These are phyloP conservation scores for Plutomurus gul DNA, from an alignment of 1,140 invertebrate species.

Conservation along the genomic window DNA sequence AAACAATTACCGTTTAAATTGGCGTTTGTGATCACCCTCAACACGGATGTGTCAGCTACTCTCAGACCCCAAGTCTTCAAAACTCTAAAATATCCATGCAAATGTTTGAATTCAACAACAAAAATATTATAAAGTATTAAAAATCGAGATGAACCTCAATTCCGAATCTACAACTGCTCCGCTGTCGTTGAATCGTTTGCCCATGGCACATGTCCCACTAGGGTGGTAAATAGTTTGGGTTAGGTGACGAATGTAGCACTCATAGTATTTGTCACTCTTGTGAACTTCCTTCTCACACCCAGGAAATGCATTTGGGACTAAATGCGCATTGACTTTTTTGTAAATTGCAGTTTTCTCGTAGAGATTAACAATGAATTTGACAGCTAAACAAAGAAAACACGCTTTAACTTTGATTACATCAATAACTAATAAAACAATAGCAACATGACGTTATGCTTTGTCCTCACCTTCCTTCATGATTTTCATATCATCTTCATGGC, in stretches of 20 bases:
- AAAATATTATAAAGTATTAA: background rate
- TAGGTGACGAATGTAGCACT: constrained; percentile 31
- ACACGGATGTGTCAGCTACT: constrained; percentile 38
- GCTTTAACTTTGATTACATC: constrained; percentile 63
- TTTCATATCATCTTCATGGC: constrained; percentile 64
- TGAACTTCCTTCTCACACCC: constrained; percentile 28
- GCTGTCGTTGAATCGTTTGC: constrained; percentile 64
- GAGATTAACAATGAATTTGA: constrained; percentile 29
- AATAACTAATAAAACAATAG: background rate
- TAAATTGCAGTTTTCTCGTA: constrained; percentile 41
- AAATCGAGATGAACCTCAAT: constrained; percentile 52
- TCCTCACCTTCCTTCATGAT: constrained; percentile 62
- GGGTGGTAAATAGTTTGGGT: constrained; percentile 47
- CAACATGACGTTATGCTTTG: constrained; percentile 71
- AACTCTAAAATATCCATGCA: constrained; percentile 28
- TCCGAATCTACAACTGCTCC: constrained; percentile 57
- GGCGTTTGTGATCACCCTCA: constrained; percentile 39
- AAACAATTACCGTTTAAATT: no score
- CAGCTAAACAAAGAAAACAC: constrained; percentile 54
- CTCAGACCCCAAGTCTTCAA: constrained; percentile 36
- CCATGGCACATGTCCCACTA: constrained; percentile 46
- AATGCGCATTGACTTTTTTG: constrained; percentile 23
- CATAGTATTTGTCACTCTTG: constrained; percentile 37
- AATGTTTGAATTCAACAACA: background rate
- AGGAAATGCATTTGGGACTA: constrained; percentile 29